Evolutionary conservation across 2,888 invertebrate genomes (phyloP).

Genomic region (Rambutsinella grinnellia): DNA sequence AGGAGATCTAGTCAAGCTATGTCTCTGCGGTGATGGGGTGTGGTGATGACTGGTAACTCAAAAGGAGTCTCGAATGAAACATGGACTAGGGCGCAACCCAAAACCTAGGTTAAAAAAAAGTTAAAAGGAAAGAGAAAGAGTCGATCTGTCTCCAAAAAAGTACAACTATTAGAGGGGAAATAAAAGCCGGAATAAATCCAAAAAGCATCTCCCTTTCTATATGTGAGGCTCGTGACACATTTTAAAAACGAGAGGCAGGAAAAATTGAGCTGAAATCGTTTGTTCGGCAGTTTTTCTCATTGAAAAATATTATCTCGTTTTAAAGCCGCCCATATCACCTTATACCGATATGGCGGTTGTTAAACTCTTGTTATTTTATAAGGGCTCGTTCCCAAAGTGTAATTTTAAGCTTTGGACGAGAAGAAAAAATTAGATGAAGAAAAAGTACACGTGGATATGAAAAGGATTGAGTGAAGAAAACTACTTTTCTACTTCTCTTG

Average conservation of each 20-base stretch:
- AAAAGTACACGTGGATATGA: slow-evolving; percentile 1
- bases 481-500: slow-evolving; percentile 9
- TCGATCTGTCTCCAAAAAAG: slow-evolving; percentile 47
- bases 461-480: slow-evolving; percentile 10
- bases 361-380: too few species aligned
- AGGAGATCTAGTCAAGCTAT: slow-evolving; percentile 34
- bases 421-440: not conserved
- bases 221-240: slow-evolving; percentile 40
- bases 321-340: too few species aligned
- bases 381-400: too few species aligned
- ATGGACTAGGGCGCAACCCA: slow-evolving; percentile 43
- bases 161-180: slow-evolving; percentile 38
- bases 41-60: too few species aligned
- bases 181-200: slow-evolving; percentile 18
- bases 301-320: too few species aligned
- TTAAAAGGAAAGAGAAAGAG: slow-evolving; percentile 52
- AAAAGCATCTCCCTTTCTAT: too few species aligned
- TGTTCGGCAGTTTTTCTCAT: slow-evolving; percentile 21
- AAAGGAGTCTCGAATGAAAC: slow-evolving; percentile 45
- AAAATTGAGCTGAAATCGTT: slow-evolving; percentile 16
- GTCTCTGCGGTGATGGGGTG: too few species aligned
- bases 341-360: too few species aligned
- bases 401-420: slow-evolving; percentile 14
- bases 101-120: slow-evolving; percentile 55
- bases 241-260: slow-evolving; percentile 28